These are phyloP conservation scores for Papilio gigon DNA, from an alignment of 2,888 invertebrate genomes.

Conservation along the genomic window DNA sequence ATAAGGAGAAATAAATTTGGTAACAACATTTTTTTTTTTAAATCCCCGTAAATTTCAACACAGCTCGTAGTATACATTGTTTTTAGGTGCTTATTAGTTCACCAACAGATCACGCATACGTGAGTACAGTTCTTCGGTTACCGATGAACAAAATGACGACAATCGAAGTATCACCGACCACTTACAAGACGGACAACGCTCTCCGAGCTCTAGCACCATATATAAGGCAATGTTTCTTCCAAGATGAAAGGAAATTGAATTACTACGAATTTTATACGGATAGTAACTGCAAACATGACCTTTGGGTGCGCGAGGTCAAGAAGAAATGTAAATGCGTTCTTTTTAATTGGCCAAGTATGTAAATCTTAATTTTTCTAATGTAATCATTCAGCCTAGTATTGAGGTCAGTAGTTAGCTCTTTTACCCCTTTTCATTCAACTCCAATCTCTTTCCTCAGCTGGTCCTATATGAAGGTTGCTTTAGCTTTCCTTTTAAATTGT, in stretches of 20 bases:
- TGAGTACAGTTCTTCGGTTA: slow-evolving; percentile 70
- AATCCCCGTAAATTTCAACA: not conserved
- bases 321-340: slow-evolving; percentile 73
- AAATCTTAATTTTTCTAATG: not conserved
- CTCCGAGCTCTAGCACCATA: slow-evolving; percentile 63
- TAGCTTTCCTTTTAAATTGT: too few relatives aligned
- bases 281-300: slow-evolving; percentile 79
- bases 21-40: too few relatives aligned
- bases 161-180: slow-evolving; percentile 71
- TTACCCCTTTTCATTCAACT: too few relatives aligned
- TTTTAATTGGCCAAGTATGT: slow-evolving; percentile 76
- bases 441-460: too few relatives aligned
- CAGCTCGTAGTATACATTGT: not conserved
- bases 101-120: slow-evolving; percentile 74
- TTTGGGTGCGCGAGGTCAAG: slow-evolving; percentile 73
- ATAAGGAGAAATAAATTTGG: too few relatives aligned
- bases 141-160: slow-evolving; percentile 77
- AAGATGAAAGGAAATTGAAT: slow-evolving; percentile 67
- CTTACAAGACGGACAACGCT: slow-evolving; percentile 68
- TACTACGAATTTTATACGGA: slow-evolving; percentile 79
- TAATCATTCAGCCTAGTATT: not conserved
- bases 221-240: slow-evolving; percentile 73
- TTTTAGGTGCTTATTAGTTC: slow-evolving; percentile 69
- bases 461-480: too few relatives aligned
- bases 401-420: not conserved